Conservation (phyloP, 2,888 invertebrate species). For the Thecocarcelia acutangulata region DNA sequence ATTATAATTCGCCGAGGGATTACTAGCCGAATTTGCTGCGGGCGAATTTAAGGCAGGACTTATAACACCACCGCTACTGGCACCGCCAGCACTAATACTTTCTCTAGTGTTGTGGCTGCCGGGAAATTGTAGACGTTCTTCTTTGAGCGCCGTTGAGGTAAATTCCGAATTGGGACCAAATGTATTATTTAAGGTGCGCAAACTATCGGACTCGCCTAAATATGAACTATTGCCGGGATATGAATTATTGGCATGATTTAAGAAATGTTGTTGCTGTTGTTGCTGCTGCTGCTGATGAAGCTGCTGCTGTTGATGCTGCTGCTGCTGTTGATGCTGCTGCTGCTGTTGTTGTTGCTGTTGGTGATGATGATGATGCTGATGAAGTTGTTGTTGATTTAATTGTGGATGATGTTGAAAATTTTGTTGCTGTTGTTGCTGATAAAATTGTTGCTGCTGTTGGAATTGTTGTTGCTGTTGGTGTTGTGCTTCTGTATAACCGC, state of each 20-base stretch:
- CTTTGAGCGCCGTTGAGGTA: slow-evolving; percentile 71
- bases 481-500: slow-evolving; percentile 76
- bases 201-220: slow-evolving; percentile 78
- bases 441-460: slow-evolving; percentile 73
- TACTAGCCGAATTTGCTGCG: slow-evolving; percentile 53
- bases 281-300: slow-evolving; percentile 71
- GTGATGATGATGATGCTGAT: slow-evolving; percentile 72
- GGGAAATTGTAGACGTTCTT: slow-evolving; percentile 69
- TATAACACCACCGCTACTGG: slow-evolving; percentile 53
- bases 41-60: slow-evolving; percentile 64
- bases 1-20: slow-evolving; percentile 71
- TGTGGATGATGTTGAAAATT: slow-evolving; percentile 74
- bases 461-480: slow-evolving; percentile 72
- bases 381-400: slow-evolving; percentile 72
- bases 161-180: slow-evolving; percentile 81
- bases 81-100: slow-evolving; percentile 63
- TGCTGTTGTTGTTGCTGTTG: slow-evolving; percentile 74
- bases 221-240: slow-evolving; percentile 71
- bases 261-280: slow-evolving; percentile 67
- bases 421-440: slow-evolving; percentile 74
- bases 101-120: slow-evolving; percentile 69
- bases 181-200: slow-evolving; percentile 80
- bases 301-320: slow-evolving; percentile 69
- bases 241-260: slow-evolving; percentile 64
- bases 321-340: slow-evolving; percentile 69